These are phyloP conservation scores for Myotis myotis DNA, from an alignment of 2,797 vertebrate species.

Conservation along the genomic window DNA sequence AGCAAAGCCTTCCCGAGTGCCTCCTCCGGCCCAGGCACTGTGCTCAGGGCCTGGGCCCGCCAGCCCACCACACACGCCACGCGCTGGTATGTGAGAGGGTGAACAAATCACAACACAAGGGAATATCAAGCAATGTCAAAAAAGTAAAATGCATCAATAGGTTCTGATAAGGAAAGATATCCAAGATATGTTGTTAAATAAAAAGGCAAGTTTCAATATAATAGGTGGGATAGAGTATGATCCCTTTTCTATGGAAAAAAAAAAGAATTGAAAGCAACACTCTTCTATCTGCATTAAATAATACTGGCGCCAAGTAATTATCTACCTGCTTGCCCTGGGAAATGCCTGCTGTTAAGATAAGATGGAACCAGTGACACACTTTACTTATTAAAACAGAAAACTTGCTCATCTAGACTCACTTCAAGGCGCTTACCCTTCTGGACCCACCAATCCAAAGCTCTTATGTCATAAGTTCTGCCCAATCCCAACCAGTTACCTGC, in stretches of 20 bases:
- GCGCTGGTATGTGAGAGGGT: neutral
- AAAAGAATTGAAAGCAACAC: neutral
- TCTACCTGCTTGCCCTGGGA: neutral
- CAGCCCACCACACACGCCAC: neutral
- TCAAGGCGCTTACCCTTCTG: neutral
- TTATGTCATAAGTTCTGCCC: neutral
- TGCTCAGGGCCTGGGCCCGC: neutral
- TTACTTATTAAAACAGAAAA: neutral
- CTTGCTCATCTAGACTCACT: neutral
- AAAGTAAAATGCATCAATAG: neutral
- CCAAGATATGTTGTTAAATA: neutral
- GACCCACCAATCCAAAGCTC: neutral
- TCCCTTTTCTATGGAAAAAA: neutral
- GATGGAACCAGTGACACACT: neutral
- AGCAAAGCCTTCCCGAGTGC: neutral
- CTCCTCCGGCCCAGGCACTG: neutral
- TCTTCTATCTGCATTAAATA: neutral
- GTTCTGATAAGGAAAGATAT: neutral
- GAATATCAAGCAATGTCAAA: neutral
- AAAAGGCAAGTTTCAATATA: neutral
- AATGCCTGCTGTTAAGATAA: slow-evolving; percentile 25
- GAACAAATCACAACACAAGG: neutral
- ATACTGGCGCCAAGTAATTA: neutral
- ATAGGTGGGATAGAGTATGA: neutral
- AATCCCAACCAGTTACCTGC: neutral